Evolutionary conservation across 2,797 vertebrate genomes (phyloP).

Genomic region (Leucoraja ocellata): DNA sequence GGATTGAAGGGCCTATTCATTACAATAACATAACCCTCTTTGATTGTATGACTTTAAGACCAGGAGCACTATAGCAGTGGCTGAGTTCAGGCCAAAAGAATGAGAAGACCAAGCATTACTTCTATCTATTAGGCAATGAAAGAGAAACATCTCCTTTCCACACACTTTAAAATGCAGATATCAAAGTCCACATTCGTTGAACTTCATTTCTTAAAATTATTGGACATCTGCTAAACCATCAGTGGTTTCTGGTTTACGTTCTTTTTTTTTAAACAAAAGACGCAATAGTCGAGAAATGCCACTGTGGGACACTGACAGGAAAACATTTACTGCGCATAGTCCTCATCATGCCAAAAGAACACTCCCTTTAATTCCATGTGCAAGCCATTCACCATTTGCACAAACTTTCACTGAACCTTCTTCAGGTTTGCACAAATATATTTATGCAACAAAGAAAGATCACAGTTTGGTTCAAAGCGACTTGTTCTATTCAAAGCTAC

Average conservation of each 20-base stretch:
- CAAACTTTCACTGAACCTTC: background rate
- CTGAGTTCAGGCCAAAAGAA: background rate
- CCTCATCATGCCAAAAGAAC: background rate
- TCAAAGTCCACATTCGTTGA: no score
- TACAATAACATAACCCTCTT: no score
- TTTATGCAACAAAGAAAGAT: background rate
- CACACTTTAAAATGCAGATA: no score
- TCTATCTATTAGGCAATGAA: background rate
- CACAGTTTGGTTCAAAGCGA: background rate
- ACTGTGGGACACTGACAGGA: background rate
- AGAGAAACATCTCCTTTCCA: background rate
- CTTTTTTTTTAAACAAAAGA: background rate
- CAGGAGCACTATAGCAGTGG: background rate
- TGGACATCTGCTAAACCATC: background rate
- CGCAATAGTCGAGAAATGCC: background rate
- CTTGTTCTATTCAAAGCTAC: background rate
- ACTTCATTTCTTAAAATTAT: no score
- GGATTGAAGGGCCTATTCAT: no score
- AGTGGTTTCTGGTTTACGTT: background rate
- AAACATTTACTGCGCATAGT: background rate
- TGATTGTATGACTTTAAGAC: background rate
- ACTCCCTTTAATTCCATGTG: background rate
- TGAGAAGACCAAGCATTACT: background rate
- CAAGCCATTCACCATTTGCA: background rate
- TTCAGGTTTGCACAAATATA: background rate